Evolutionary conservation across 2,888 invertebrate species (phyloP).

Genomic region (Heliconius charithonia): DNA sequence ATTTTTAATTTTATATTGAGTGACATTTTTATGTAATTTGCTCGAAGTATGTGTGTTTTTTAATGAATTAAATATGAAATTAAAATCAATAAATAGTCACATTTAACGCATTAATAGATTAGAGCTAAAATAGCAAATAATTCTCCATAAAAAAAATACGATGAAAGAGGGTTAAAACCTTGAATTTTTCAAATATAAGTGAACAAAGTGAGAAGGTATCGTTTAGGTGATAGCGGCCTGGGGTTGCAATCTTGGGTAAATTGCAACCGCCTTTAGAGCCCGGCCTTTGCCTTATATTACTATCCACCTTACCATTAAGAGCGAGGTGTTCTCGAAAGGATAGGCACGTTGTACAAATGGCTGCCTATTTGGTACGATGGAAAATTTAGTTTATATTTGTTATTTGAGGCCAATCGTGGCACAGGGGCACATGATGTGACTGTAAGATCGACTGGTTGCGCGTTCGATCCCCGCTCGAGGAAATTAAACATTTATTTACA

Average conservation of each 20-base stretch:
- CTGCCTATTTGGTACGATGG: slow-evolving; percentile 8
- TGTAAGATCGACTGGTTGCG: too few relatives aligned
- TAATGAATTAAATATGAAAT: too few relatives aligned
- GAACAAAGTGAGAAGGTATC: slow-evolving; percentile 11
- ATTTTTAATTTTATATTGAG: too few relatives aligned
- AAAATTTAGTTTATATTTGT: background rate
- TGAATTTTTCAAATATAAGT: slow-evolving; percentile 7
- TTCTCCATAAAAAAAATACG: background rate
- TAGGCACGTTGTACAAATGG: slow-evolving; percentile 17
- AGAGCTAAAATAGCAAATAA: too few relatives aligned
- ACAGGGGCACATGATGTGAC: too few relatives aligned
- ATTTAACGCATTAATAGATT: too few relatives aligned
- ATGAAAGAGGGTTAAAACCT: background rate
- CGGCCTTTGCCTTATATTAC: slow-evolving; percentile 24
- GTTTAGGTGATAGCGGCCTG: slow-evolving; percentile 10
- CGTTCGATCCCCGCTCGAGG: too few relatives aligned
- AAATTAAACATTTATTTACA: too few relatives aligned
- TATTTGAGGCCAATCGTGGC: too few relatives aligned
- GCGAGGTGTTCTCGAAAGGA: slow-evolving; percentile 18
- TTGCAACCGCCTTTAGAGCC: slow-evolving; percentile 21
- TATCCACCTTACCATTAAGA: slow-evolving; percentile 19
- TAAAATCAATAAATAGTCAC: too few relatives aligned
- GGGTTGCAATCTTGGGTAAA: slow-evolving; percentile 24
- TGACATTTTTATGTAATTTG: too few relatives aligned
- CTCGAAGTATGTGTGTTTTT: too few relatives aligned